Evolutionary conservation across 2,888 invertebrate genomes (phyloP).

Genomic region (Tenthredo mesomela): DNA sequence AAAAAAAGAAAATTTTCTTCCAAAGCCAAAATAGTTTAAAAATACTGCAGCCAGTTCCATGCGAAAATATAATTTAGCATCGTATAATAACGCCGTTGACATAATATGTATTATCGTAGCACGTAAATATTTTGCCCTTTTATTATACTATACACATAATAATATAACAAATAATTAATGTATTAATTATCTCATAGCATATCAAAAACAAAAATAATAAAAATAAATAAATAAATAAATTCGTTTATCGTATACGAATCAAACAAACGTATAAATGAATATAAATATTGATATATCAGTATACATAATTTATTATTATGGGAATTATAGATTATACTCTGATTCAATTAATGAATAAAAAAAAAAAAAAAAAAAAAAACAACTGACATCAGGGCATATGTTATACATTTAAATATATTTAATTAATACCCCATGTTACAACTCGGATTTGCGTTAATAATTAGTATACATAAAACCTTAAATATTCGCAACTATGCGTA

Average conservation of each 20-base stretch:
- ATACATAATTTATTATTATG: not conserved
- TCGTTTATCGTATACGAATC: not conserved
- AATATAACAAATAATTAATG: conserved; percentile 2
- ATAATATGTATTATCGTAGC: not conserved
- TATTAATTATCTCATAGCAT: conserved; percentile 39
- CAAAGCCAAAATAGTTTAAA: conserved; percentile 20
- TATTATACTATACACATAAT: not conserved
- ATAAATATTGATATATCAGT: not conserved
- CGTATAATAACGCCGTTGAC: not conserved
- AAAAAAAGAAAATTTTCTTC: conserved; percentile 17
- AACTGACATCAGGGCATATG: too few species aligned
- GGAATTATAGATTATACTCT: not conserved
- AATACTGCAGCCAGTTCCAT: conserved; percentile 15
- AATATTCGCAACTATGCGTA: too few species aligned
- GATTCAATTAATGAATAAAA: not conserved
- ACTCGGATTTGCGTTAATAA: not conserved
- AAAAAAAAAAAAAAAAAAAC: too few species aligned
- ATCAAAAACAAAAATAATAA: conserved; percentile 60
- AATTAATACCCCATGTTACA: not conserved
- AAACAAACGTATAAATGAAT: too few species aligned
- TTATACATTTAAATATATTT: too few species aligned
- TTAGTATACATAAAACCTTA: too few species aligned
- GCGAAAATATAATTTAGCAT: conserved; percentile 33
- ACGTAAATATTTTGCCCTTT: conserved; percentile 20
- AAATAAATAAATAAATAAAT: conserved; percentile 2